Conservation (phyloP, 2,113 vertebrate species). For the Gnathonemus echidnorhynchus region DNA sequence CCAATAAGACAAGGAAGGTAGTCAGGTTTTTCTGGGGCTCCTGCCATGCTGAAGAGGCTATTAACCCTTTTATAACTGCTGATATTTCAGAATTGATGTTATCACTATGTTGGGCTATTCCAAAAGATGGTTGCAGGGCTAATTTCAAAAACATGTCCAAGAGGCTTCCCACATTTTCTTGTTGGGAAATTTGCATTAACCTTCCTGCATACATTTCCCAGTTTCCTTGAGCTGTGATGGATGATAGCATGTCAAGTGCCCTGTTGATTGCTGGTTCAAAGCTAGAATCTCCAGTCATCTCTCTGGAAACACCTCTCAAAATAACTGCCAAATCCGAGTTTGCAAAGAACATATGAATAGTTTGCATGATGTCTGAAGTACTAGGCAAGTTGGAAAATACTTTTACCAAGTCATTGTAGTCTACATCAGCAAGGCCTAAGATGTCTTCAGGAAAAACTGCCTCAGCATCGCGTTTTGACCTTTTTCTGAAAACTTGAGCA, state of each 20-base stretch:
- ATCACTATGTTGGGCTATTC: conserved; percentile 19
- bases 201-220: conserved; percentile 34
- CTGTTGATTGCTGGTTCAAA: conserved; percentile 44
- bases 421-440: conserved; percentile 47
- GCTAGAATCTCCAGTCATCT: conserved; percentile 36
- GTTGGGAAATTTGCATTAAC: conserved; percentile 21
- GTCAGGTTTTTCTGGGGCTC: conserved; percentile 14
- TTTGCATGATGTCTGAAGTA: conserved; percentile 48
- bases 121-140: conserved; percentile 24
- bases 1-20: conserved; percentile 26
- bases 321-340: conserved; percentile 52
- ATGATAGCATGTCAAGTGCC: conserved; percentile 42
- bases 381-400: conserved; percentile 38
- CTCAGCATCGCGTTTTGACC: conserved; percentile 20
- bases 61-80: conserved; percentile 26
- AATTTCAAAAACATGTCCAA: conserved; percentile 24
- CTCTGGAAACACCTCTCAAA: conserved; percentile 41
- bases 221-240: conserved; percentile 38
- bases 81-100: conserved; percentile 16
- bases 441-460: conserved; percentile 51
- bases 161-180: conserved; percentile 21
- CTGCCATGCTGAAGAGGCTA: conserved; percentile 15
- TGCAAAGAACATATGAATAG: conserved; percentile 47
- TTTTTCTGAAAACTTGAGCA: not conserved
- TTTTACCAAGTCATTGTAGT: conserved; percentile 49